Conservation (phyloP, 2,113 vertebrate species). For the Antennarius striatus region DNA sequence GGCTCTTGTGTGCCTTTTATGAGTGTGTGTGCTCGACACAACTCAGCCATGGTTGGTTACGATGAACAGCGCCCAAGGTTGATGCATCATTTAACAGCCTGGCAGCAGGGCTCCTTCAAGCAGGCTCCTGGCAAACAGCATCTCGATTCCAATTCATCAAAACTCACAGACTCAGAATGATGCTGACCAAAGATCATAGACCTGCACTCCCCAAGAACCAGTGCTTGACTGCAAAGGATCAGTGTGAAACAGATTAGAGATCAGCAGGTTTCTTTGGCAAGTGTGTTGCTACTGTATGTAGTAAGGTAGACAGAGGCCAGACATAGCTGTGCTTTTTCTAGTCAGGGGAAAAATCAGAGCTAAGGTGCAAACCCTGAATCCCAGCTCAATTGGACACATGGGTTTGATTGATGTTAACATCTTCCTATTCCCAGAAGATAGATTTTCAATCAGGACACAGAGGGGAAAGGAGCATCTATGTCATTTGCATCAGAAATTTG, state of each 20-base stretch:
- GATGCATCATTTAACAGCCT: slow-evolving; percentile 66
- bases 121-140: slow-evolving; percentile 35
- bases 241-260: slow-evolving; percentile 46
- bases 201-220: slow-evolving; percentile 17
- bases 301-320: not conserved
- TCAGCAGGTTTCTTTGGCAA: slow-evolving; percentile 24
- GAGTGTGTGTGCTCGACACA: slow-evolving; percentile 10
- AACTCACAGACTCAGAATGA: slow-evolving; percentile 28
- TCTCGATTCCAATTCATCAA: slow-evolving; percentile 56
- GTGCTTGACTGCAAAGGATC: slow-evolving; percentile 12
- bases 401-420: slow-evolving; percentile 38
- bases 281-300: slow-evolving; percentile 2
- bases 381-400: slow-evolving; percentile 11
- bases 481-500: slow-evolving; percentile 50
- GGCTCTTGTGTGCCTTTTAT: not conserved
- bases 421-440: slow-evolving; percentile 18
- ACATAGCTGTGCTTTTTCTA: not conserved
- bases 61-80: slow-evolving; percentile 45
- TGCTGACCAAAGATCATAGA: slow-evolving; percentile 44
- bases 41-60: slow-evolving; percentile 50
- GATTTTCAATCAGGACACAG: slow-evolving; percentile 34
- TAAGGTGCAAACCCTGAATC: slow-evolving; percentile 23
- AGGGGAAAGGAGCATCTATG: slow-evolving; percentile 29
- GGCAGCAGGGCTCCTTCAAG: slow-evolving; percentile 38
- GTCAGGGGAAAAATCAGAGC: not conserved